Evolutionary conservation across 2,888 invertebrate species (phyloP).

Genomic region (Xylota segnis): DNA sequence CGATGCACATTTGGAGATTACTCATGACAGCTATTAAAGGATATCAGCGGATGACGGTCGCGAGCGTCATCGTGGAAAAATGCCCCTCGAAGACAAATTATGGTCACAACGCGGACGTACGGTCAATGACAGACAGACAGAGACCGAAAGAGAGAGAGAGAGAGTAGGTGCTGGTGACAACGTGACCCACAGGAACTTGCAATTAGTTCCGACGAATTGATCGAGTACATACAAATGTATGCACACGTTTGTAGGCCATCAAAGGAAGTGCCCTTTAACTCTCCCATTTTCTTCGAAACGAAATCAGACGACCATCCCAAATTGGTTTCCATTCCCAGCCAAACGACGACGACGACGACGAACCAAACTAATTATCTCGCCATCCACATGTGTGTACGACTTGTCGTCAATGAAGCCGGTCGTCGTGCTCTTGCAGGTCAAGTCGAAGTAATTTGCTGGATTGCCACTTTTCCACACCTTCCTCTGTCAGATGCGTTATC

Average conservation of each 20-base stretch:
- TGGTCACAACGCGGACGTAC: not conserved
- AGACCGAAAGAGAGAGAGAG: too few relatives aligned
- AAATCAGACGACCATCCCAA: conserved; percentile 31
- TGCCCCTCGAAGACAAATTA: conserved; percentile 52
- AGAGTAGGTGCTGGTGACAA: not conserved
- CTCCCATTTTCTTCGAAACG: not conserved
- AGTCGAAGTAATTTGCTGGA: conserved; percentile 58
- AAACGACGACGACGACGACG: conserved; percentile 3
- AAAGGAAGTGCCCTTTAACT: not conserved
- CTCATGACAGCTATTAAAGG: conserved; percentile 73
- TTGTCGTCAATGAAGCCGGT: conserved; percentile 55
- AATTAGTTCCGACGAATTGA: not conserved
- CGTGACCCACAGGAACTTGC: not conserved
- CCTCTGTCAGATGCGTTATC: conserved; percentile 25
- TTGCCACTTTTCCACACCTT: conserved; percentile 68
- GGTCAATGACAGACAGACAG: conserved; percentile 31
- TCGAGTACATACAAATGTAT: too few relatives aligned
- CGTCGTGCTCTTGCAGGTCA: conserved; percentile 54
- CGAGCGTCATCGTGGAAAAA: conserved; percentile 49
- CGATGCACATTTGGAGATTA: conserved; percentile 73
- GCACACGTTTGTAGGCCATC: not conserved
- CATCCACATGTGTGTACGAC: conserved; percentile 12
- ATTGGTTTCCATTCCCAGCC: conserved; percentile 37
- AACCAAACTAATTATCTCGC: conserved; percentile 53
- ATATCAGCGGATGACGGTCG: conserved; percentile 58